Conservation (phyloP, 2,888 invertebrate genomes). For the Phymatocera aterrima region DNA sequence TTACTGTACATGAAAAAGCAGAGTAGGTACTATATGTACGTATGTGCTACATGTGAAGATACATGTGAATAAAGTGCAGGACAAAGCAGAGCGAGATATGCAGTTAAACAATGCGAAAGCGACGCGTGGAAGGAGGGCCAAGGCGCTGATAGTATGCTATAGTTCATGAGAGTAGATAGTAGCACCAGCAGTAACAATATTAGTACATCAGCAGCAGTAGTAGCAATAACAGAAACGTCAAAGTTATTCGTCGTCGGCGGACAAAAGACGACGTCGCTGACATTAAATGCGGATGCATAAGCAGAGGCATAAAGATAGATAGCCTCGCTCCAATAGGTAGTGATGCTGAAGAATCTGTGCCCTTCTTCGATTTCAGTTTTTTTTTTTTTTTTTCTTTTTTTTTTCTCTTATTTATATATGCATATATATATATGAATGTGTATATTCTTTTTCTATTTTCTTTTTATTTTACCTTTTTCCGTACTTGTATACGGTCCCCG, state of each 20-base stretch:
- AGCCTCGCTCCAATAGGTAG: constrained; percentile 3
- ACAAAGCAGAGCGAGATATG: neutral
- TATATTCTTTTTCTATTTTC: constrained; percentile 22
- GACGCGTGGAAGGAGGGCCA: constrained; percentile 21
- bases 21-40: neutral
- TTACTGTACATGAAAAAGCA: neutral
- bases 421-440: too few relatives aligned
- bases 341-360: constrained; percentile 17
- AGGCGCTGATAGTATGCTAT: constrained; percentile 26
- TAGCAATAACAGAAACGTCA: neutral
- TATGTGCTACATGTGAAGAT: neutral
- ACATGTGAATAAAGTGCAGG: neutral
- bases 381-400: constrained; percentile 23
- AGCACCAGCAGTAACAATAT: neutral
- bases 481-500: constrained; percentile 77
- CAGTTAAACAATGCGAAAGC: constrained; percentile 22
- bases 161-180: neutral
- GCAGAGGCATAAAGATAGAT: neutral
- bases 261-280: constrained; percentile 15
- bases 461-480: constrained; percentile 74
- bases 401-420: too few relatives aligned
- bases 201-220: too few relatives aligned
- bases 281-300: constrained; percentile 33
- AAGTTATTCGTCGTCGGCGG: constrained; percentile 17
- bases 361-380: constrained; percentile 5